phyloP scores from a whole-genome alignment of 2,888 invertebrate species.

The Eupithecia vulgata region DNA sequence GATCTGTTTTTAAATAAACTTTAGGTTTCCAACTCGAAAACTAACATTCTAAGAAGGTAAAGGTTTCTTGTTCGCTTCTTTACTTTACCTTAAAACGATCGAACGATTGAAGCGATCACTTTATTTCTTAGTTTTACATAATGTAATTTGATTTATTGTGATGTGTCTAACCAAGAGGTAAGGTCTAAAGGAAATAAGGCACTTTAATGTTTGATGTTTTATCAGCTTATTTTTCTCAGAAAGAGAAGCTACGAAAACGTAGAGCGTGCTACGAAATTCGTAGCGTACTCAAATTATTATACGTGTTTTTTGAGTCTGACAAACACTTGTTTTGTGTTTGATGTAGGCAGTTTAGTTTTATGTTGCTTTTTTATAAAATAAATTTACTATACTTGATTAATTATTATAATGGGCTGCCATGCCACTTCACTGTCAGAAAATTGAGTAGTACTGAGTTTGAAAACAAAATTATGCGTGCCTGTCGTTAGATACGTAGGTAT shows the following conservation, averaged over 20 bases:
- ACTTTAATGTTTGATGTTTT: no score
- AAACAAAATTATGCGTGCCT: neutral
- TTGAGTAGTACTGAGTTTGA: neutral
- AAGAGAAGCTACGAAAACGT: neutral
- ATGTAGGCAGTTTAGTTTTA: neutral
- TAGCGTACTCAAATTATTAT: neutral
- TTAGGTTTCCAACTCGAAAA: neutral
- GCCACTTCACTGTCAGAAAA: neutral
- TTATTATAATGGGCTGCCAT: neutral
- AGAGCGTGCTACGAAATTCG: conserved; percentile 10
- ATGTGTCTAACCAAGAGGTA: no score
- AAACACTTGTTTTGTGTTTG: neutral
- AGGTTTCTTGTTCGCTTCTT: no score
- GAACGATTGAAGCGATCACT: no score
- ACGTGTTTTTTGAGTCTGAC: neutral
- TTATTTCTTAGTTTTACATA: no score
- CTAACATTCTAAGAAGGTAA: no score
- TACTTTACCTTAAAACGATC: no score
- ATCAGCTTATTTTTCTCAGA: neutral
- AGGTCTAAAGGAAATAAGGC: no score
- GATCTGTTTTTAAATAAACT: neutral
- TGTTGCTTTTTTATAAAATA: neutral
- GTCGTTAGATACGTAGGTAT: neutral
- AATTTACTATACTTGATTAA: neutral
- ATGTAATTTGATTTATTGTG: no score